Conservation (phyloP, 1,140 invertebrate genomes). For the Carposina sasakii region DNA sequence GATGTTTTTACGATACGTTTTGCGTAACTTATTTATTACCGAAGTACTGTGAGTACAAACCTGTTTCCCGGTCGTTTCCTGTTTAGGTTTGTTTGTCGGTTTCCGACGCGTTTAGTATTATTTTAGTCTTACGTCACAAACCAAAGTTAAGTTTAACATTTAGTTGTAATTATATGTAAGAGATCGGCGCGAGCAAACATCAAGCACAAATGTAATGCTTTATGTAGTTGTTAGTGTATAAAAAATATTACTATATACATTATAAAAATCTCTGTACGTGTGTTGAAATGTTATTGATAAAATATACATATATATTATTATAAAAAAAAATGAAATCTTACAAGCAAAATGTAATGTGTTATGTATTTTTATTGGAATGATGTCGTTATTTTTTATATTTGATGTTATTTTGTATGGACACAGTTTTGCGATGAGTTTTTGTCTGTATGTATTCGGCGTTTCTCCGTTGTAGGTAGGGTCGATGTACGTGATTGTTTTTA, state of each 20-base stretch:
- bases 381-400: slow-evolving; percentile 9
- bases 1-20: slow-evolving; percentile 9
- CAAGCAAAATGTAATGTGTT: slow-evolving; percentile 5
- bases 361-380: slow-evolving; percentile 5
- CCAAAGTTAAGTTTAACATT: slow-evolving; percentile 22
- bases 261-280: slow-evolving; percentile 43
- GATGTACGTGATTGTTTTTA: slow-evolving; percentile 13
- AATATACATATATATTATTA: slow-evolving; percentile 9
- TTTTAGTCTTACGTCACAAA: slow-evolving; percentile 11
- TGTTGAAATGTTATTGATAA: slow-evolving; percentile 28
- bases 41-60: slow-evolving; percentile 34
- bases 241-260: slow-evolving; percentile 36
- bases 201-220: slow-evolving; percentile 53
- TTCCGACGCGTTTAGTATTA: slow-evolving; percentile 31
- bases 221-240: slow-evolving; percentile 51
- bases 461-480: slow-evolving; percentile 13
- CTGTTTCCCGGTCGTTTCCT: background rate
- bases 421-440: background rate
- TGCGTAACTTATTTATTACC: slow-evolving; percentile 6
- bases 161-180: slow-evolving; percentile 15
- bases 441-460: slow-evolving; percentile 10
- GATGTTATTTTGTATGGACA: slow-evolving; percentile 12
- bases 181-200: slow-evolving; percentile 6
- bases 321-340: too few relatives aligned
- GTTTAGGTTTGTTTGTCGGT: too few relatives aligned